A percentile compares a stretch with the other conserved stretches of the same genome.
phyloP scores from a whole-genome alignment of 2,888 invertebrate species.

The Acrocyrtus sp. region DNA sequence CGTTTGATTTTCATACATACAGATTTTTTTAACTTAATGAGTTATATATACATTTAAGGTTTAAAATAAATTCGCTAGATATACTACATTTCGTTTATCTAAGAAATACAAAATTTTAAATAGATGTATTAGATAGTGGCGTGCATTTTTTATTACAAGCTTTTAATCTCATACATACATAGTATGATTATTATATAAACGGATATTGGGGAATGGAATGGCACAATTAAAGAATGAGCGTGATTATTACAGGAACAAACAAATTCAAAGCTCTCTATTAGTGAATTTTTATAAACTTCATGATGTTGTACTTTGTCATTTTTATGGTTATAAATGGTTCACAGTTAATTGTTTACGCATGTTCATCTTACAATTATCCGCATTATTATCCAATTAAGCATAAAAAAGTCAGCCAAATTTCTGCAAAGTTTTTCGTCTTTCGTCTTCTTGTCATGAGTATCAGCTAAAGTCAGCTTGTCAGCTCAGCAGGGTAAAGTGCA shows the following conservation, averaged over 20 bases:
- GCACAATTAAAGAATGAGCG: conserved; percentile 32
- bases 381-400: too few relatives aligned
- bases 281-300: neutral
- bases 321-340: neutral
- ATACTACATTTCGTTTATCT: conserved; percentile 22
- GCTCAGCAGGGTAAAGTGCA: too few relatives aligned
- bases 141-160: conserved; percentile 44
- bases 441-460: too few relatives aligned
- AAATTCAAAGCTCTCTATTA: conserved; percentile 18
- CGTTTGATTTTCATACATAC: conserved; percentile 38
- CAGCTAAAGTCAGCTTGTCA: too few relatives aligned
- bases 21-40: conserved; percentile 47
- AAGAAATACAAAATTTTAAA: conserved; percentile 10
- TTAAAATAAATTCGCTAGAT: conserved; percentile 42
- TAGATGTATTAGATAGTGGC: conserved; percentile 42
- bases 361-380: neutral
- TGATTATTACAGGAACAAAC: conserved; percentile 28
- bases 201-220: conserved; percentile 8
- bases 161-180: conserved; percentile 30
- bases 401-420: too few relatives aligned
- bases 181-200: conserved; percentile 14
- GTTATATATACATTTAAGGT: conserved; percentile 26
- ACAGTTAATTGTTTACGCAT: neutral
- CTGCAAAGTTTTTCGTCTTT: too few relatives aligned
- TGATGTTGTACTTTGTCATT: neutral